Evolutionary conservation across 2,797 vertebrate species (phyloP).

Genomic region (Spea hammondii): DNA sequence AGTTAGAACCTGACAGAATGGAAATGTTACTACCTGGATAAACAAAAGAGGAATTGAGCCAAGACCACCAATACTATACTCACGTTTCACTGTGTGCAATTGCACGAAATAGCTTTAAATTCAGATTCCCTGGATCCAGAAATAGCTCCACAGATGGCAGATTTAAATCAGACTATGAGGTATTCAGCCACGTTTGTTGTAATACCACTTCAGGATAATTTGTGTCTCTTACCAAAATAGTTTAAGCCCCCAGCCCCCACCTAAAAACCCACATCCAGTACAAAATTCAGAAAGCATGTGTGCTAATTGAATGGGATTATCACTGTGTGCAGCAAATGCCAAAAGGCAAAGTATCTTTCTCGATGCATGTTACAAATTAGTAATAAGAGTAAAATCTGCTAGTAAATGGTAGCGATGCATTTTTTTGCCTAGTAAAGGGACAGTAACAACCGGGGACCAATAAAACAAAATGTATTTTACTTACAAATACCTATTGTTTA

Average conservation of each 20-base stretch:
- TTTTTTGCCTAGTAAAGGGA: no score
- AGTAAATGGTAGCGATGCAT: neutral
- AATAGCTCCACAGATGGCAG: slow-evolving; percentile 21
- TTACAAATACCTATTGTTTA: no score
- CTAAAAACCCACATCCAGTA: neutral
- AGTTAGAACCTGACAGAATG: slow-evolving; percentile 31
- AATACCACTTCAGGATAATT: slow-evolving; percentile 1
- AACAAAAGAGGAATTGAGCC: slow-evolving; percentile 30
- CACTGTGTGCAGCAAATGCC: neutral
- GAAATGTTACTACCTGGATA: slow-evolving; percentile 23
- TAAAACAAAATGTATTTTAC: no score
- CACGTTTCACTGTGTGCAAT: slow-evolving; percentile 17
- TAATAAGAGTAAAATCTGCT: neutral
- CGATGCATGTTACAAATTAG: neutral
- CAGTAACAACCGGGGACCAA: no score
- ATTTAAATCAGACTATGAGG: neutral
- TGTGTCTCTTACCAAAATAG: slow-evolving; percentile 4
- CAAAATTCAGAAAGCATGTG: slow-evolving; percentile 1
- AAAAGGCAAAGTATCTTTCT: neutral
- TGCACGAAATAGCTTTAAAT: slow-evolving; percentile 14
- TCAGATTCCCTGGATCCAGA: slow-evolving; percentile 1
- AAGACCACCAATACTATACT: slow-evolving; percentile 38
- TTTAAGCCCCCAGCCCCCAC: neutral
- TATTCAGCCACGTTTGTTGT: neutral
- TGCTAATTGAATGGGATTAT: slow-evolving; percentile 9